phyloP scores from a whole-genome alignment of 2,888 invertebrate genomes.

The Prosapia bicincta region DNA sequence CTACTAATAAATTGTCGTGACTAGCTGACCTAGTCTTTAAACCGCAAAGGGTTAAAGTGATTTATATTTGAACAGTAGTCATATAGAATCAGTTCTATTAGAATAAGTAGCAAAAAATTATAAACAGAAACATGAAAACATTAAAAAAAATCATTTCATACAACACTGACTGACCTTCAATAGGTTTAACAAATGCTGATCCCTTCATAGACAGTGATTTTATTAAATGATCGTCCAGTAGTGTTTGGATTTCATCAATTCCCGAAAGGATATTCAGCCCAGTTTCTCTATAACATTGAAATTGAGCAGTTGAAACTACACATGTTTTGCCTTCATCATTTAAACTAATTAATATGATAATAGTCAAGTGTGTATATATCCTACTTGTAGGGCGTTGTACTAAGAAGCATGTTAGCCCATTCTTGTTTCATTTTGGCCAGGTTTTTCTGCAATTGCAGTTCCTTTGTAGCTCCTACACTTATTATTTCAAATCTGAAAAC shows the following conservation, averaged over 20 bases:
- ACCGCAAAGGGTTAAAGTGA: too few relatives aligned
- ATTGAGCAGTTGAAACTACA: too few relatives aligned
- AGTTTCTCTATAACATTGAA: slow-evolving; percentile 64
- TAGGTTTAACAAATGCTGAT: slow-evolving; percentile 81
- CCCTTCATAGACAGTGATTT: slow-evolving; percentile 83
- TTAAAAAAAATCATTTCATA: too few relatives aligned
- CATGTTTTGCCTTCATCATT: too few relatives aligned
- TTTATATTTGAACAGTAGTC: too few relatives aligned
- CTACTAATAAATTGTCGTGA: too few relatives aligned
- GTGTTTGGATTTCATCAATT: slow-evolving; percentile 73
- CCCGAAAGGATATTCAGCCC: slow-evolving; percentile 66
- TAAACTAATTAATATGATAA: too few relatives aligned
- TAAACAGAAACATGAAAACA: too few relatives aligned
- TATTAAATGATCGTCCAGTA: slow-evolving; percentile 79
- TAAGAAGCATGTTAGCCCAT: slow-evolving; percentile 73
- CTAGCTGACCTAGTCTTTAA: too few relatives aligned
- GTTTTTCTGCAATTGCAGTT: slow-evolving; percentile 66
- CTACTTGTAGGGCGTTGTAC: slow-evolving; percentile 53
- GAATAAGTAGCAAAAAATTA: too few relatives aligned
- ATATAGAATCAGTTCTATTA: too few relatives aligned
- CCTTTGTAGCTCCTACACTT: slow-evolving; percentile 78
- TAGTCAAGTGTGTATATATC: not conserved
- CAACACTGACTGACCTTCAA: slow-evolving; percentile 54
- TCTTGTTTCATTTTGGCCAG: slow-evolving; percentile 77
- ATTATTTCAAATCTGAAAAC: slow-evolving; percentile 64